Percentiles rank a stretch among this genome's conserved stretches.
Evolutionary conservation across 2,888 invertebrate genomes (phyloP).

Genomic region (Caprella mutica): DNA sequence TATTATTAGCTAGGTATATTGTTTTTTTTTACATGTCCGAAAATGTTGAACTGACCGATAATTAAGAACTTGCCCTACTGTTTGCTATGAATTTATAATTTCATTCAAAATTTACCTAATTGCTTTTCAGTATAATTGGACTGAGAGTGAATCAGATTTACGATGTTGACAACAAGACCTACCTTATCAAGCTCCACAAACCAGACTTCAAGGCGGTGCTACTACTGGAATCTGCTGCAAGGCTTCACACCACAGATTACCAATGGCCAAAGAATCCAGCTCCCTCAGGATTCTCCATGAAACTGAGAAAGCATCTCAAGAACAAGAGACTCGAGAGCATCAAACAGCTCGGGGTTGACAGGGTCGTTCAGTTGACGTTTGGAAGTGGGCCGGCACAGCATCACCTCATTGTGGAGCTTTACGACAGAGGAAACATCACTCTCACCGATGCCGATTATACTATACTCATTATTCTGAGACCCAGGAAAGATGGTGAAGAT

Average conservation of each 20-base stretch:
- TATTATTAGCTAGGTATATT: too few relatives aligned
- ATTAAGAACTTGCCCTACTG: constrained; percentile 27
- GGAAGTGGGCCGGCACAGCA: constrained; percentile 86
- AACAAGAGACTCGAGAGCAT: constrained; percentile 84
- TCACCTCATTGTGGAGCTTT: constrained; percentile 87
- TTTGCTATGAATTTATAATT: constrained; percentile 10
- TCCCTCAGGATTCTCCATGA: constrained; percentile 73
- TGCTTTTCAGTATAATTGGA: constrained; percentile 57
- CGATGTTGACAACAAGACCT: constrained; percentile 92
- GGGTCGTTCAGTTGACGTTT: constrained; percentile 90
- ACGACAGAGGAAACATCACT: constrained; percentile 90
- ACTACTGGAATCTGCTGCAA: constrained; percentile 82
- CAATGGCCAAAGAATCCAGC: constrained; percentile 92
- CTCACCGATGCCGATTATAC: constrained; percentile 80
- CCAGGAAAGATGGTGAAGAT: constrained; percentile 83
- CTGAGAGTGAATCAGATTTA: constrained; percentile 94
- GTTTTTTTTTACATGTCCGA: too few relatives aligned
- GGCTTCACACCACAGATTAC: constrained; percentile 87
- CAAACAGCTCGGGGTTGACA: constrained; percentile 77
- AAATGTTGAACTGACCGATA: too few relatives aligned
- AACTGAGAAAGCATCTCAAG: constrained; percentile 90
- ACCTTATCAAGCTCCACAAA: constrained; percentile 57
- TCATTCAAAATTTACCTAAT: constrained; percentile 37
- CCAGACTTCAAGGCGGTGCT: constrained; percentile 65
- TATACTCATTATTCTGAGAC: constrained; percentile 83